Evolutionary conservation across 2,797 vertebrate genomes (phyloP), one percentile per base, ranked within the genome.

Genomic region (Erpetoichthys calabaricus): DNA sequence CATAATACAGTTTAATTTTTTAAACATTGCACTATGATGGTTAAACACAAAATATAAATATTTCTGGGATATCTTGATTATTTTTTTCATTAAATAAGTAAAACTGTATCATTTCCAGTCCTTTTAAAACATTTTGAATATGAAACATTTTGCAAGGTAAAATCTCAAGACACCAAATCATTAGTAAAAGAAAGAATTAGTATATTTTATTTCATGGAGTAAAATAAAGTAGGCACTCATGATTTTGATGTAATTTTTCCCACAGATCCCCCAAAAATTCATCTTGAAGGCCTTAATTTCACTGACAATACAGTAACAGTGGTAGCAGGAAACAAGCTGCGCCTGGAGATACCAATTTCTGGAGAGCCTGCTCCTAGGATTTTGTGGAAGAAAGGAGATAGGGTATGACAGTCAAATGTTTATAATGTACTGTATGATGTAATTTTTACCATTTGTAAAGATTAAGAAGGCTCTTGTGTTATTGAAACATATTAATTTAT

Each of bases 361-460:
- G 96, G 96, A 64, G 94, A 98, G 70, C 96, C 96, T 53, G 70
- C 86, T 45, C 96, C 96, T 61, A 90, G 91, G 71, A 86, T 93
- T 64, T 76, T 92, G 50, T 99, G 94, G 96, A 95, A 92, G 74
- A 90, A 86, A 71, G 93, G 93, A 42, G 94, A 99, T 68, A 87
- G 96, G 86, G 95, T 99, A 75, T 67, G 62, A 25, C 25, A 25
- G 25, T 25, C 25, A 25, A 25, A 25, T 25, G 82, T 55, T 25
- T 44, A 45, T 4, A 47, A 46, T 42, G 45, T 1, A 10, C 6
- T 4, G 6, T 4, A 45, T 42, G n/a, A 47, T 25, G 25, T n/a
- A 42, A 45, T 3, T 4, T 3, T 42, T 8, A 4, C 3, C 3
- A 56, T 55, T 52, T 45, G 6, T 51, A 25, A 0, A 47, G 65